Conservation (phyloP, 2,113 vertebrate species). For the human (Homo sapiens) region GRCh38 chrX:4339501-4340000, state of each 20-base stretch:
- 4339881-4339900: background rate
- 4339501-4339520: background rate
- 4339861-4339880: background rate
- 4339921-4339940: background rate
- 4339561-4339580: background rate
- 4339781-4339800: accelerated
- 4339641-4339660: background rate
- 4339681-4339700: background rate
- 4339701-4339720: background rate
- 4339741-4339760: no score
- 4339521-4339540: background rate
- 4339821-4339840: background rate
- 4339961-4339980: background rate
- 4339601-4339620: background rate
- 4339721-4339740: accelerated
- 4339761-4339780: background rate
- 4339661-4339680: background rate
- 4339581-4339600: background rate
- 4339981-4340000: background rate
- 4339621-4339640: background rate
- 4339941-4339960: no score
- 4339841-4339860: background rate
- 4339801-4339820: background rate
- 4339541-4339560: background rate
- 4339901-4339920: background rate